Base-by-base conservation (phyloP, 2,797 vertebrate genomes). In the Zalophus californianus region DNA sequence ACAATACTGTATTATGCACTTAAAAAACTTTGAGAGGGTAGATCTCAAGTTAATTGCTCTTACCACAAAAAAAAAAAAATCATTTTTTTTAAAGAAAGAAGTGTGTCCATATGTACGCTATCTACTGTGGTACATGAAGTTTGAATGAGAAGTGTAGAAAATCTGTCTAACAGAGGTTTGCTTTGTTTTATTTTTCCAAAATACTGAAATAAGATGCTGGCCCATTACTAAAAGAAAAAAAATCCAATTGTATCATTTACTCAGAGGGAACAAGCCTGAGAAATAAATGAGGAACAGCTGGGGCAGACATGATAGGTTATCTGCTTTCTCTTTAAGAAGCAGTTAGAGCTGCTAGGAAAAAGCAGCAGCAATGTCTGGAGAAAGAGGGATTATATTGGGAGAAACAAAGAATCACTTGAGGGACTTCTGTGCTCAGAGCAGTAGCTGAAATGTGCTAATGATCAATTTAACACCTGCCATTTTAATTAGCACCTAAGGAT, bases 391-490 rank as follows among this genome's bases (percentile, higher is more conserved):
- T 97, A 95, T 75, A 60, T 7, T 38, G 87, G 35, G 77, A 91
- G 80, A 87, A 97, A 92, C 38, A 56, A 58, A 96, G 77, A 94
- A 91, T 92, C 94, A 89, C 95, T 95, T 82, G 92, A 96, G 96
- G 97, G 96, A 96, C 73, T 91, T 94, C 54, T 52, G 41, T 58
- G 73, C 77, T 94, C 97, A 79, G 73, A 96, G 92, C 92, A 86
- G 90, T 85, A 92, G 80, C 85, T 89, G 86, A 86, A 98, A 94
- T 6, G 1, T 73, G 97, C 88, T 98, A 98, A 97, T 97, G 95
- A 98, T 95, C 96, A 96, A 93, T 98, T 98, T 97, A 97, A 98
- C 96, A 97, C 96, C 96, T 97, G 98, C 92, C 98, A 98, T 97
- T 97, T 97, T 98, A 98, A 98, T 97, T 97, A 98, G 90, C 90